Evolutionary conservation across 2,888 invertebrate species (phyloP).

Genomic region (Ectemnius continuus): DNA sequence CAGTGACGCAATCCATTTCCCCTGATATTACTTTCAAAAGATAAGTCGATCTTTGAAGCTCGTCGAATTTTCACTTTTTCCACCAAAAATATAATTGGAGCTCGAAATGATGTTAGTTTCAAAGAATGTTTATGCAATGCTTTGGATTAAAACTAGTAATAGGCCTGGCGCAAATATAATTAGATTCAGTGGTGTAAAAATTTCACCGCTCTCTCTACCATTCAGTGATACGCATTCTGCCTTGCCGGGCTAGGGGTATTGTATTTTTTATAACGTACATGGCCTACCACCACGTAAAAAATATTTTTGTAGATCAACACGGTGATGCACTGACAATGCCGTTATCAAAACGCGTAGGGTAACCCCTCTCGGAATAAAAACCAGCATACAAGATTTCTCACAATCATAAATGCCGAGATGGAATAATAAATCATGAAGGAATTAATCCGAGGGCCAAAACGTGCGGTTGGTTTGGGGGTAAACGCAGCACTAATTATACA

Average conservation of each 20-base stretch:
- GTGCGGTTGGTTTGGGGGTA: background rate
- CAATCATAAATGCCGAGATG: slow-evolving; percentile 39
- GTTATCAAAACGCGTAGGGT: slow-evolving; percentile 28
- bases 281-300: background rate
- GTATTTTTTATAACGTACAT: no score
- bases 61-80: no score
- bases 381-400: slow-evolving; percentile 25
- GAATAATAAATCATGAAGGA: slow-evolving; percentile 53
- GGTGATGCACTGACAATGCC: background rate
- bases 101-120: background rate
- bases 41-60: no score
- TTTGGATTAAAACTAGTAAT: no score
- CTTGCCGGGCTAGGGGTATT: no score
- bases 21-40: slow-evolving; percentile 33
- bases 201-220: no score
- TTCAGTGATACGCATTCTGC: no score
- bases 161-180: no score
- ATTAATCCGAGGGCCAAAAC: slow-evolving; percentile 49
- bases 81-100: no score
- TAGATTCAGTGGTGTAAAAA: no score
- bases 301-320: background rate
- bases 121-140: no score
- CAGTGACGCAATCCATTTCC: slow-evolving; percentile 52
- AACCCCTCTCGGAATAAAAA: slow-evolving; percentile 8
- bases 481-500: slow-evolving; percentile 25